Evolutionary conservation across 2,888 invertebrate genomes (phyloP), one percentile per base, ranked within the genome.

Genomic region (Synanthedon vespiformis): DNA sequence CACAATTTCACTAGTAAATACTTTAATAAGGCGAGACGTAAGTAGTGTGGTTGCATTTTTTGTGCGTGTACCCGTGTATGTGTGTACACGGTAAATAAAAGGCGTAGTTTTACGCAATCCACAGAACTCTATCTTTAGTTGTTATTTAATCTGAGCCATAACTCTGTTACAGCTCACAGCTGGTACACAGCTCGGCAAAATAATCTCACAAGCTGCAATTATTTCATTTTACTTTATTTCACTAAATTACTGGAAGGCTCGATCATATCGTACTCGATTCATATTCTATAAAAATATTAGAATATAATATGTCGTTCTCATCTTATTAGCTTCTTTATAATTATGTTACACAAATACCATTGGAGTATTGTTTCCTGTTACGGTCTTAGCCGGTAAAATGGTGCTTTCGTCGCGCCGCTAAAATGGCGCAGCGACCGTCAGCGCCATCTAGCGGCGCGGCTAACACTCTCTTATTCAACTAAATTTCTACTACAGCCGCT

Each of bases 251-350:
- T 87, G 86, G 86, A 86, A 87, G 86, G 86, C 86, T 86, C 74
- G 80, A 80, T 86, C 82, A 83, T 83, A 82, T 83, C 74, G 78
- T 84, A 82, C 71, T 75, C 71, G 70, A 71, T 79, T 82, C 77
- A 80, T 83, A 84, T 82, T 83, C 86, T 86, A 86, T 86, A 87
- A 87, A 87, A 87, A 85, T 86, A 86, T 86, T 86, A 84, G 84
- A 85, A 84, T 83, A 85, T 76, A 72, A 62, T 68, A 73, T 72
- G 74, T 76, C 72, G 70, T 70, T 70, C 65, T 70, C 70, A 72
- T 74, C 72, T 74, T 74, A 68, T 70, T 76, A 77, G 72, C 69
- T 70, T 77, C 49, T 74, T 74, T 69, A 73, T 75, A 76, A 40
- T 50, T 50, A 41, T 40, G 76, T 77, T 77, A 77, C 74, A 78